A percentile compares a stretch with the other conserved stretches of the same genome.
Evolutionary conservation across 2,797 vertebrate species (phyloP).

Genomic region (Lutjanus campechanus): DNA sequence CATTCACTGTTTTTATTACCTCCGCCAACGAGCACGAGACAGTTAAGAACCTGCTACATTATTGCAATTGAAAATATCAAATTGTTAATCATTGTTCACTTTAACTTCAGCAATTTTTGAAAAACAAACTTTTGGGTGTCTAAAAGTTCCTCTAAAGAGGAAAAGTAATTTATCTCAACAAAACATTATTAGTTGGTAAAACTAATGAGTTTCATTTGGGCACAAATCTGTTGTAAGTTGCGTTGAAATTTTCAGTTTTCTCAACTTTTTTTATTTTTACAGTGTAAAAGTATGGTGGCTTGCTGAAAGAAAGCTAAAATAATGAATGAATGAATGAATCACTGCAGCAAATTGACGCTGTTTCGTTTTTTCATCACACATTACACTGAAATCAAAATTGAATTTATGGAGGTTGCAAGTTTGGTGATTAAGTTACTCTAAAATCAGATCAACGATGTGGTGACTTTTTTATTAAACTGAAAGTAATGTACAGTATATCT

Average conservation of each 20-base stretch:
- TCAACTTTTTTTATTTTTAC: no score
- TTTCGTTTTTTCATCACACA: background rate
- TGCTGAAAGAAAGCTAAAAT: background rate
- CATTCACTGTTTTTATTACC: background rate
- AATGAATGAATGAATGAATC: background rate
- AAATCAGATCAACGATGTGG: background rate
- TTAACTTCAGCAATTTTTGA: no score
- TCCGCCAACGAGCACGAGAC: no score
- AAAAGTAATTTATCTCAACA: no score
- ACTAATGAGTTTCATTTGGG: no score
- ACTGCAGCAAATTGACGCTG: background rate
- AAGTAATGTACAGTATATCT: background rate
- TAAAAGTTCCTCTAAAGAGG: no score
- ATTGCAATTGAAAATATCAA: background rate
- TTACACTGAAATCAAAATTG: background rate
- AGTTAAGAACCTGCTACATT: background rate
- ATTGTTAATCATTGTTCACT: no score
- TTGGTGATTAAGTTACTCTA: background rate
- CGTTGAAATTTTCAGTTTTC: no score
- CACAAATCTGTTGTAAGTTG: no score
- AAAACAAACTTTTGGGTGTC: no score
- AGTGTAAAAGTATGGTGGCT: background rate
- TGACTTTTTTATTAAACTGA: background rate
- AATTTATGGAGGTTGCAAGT: background rate
- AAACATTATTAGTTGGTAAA: no score